Base-by-base conservation (phyloP, 2,797 vertebrate genomes). In the Coreius guichenoti region DNA sequence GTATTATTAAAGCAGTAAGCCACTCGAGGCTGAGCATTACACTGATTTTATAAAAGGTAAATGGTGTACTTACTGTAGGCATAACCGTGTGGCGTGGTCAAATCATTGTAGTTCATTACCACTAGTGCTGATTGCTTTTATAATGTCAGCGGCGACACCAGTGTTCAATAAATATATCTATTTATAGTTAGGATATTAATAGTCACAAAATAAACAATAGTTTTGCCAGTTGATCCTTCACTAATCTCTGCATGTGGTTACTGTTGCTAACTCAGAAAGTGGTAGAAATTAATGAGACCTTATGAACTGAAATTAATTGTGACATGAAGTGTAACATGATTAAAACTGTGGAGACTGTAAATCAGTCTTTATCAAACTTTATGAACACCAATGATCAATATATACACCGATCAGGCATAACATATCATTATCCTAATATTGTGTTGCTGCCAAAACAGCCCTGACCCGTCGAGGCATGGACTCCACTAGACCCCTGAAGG, bases 1-100 rank as follows among this genome's bases (percentile, higher is more conserved):
- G 45, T 56, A 23, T 56, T 77, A 69, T 78, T 76, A 56, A 84
- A 84, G 73, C n/a, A 54, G 19, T 33, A 54, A 84, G 72, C 13
- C 56, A 39, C 80, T 56, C 5, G 45, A 76, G 58, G 29, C 33
- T 45, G 29, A 75, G 61, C 3, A 17, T 68, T 70, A 70, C 51
- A 70, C n/a, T 45, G 33, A 51, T 65, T 83, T 65, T 49, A 61
- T 12, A 21, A 19, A 77, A 65, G 13, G 21, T 63, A 65, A 83
- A 33, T 47, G 49, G 29, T 75, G 17, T 75, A 43, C 51, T 81
- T 31, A 43, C 8, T 11, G 36, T 11, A 21, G 39, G 26, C 19
- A 49, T n/a, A 56, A n/a, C n/a, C 12, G 39, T 8, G 39, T 43
- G 39, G 39, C 39, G 12, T 73, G 69, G 13, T 39, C 56, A 78